phyloP scores from a whole-genome alignment of 2,113 vertebrate species.

The Probosciger aterrimus region DNA sequence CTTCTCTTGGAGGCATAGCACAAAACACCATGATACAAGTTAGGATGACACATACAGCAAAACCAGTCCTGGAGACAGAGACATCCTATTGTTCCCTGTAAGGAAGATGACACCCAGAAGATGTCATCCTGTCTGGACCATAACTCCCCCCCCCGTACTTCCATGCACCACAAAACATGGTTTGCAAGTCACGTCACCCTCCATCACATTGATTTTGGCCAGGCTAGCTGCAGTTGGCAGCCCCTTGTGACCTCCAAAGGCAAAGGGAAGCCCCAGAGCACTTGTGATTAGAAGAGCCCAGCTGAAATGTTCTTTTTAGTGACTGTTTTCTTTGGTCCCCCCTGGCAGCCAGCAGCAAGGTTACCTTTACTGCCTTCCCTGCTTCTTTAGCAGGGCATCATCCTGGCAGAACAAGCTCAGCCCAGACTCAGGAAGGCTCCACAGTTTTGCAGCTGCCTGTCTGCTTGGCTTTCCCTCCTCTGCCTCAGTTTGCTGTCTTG shows the following conservation, averaged over 20 bases:
- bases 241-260: neutral
- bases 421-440: accelerated
- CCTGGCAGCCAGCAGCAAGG: neutral
- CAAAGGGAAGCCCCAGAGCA: neutral
- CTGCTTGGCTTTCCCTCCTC: neutral
- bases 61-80: neutral
- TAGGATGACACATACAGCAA: neutral
- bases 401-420: neutral
- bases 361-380: neutral
- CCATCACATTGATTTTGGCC: accelerated
- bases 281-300: neutral
- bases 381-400: neutral
- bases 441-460: neutral
- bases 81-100: neutral
- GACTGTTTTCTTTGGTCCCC: neutral
- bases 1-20: neutral
- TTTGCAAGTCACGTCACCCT: neutral
- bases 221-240: neutral
- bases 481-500: neutral
- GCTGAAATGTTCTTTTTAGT: neutral
- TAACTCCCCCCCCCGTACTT: neutral
- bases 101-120: neutral
- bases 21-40: neutral
- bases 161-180: neutral
- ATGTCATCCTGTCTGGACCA: neutral